Percentiles rank a stretch among this genome's conserved stretches.
Evolutionary conservation across 2,888 invertebrate species (phyloP).

Genomic region (Cacoxenus indagator): DNA sequence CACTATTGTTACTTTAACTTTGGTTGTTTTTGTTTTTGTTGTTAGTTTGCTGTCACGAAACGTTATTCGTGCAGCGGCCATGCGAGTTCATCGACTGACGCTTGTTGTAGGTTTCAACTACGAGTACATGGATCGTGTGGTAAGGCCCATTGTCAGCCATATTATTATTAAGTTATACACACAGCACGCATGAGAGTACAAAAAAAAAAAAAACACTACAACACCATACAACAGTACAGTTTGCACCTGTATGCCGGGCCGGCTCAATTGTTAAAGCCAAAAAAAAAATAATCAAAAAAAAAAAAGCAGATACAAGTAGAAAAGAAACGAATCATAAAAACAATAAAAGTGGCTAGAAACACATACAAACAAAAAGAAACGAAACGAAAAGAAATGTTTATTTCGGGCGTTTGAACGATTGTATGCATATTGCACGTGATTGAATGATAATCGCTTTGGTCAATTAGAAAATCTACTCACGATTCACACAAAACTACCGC

Average conservation of each 20-base stretch:
- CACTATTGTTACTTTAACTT: constrained; percentile 13
- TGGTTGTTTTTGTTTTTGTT: constrained; percentile 24
- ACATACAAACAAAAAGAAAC: not conserved
- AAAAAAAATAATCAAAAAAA: constrained; percentile 5
- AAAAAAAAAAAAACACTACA: not conserved
- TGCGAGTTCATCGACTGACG: constrained; percentile 65
- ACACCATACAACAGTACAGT: constrained; percentile 26
- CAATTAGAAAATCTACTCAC: constrained; percentile 58
- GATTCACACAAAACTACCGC: constrained; percentile 29
- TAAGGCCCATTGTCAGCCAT: constrained; percentile 52
- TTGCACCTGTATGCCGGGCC: constrained; percentile 35
- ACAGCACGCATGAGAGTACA: not conserved
- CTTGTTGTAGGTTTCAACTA: constrained; percentile 24
- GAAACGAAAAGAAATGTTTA: constrained; percentile 38
- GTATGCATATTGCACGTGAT: constrained; percentile 53
- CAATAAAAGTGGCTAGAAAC: constrained; percentile 17
- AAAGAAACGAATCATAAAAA: constrained; percentile 37
- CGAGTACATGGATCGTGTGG: constrained; percentile 35
- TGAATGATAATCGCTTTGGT: constrained; percentile 41
- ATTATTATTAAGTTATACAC: constrained; percentile 32
- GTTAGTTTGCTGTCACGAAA: constrained; percentile 56
- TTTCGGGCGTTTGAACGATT: constrained; percentile 16
- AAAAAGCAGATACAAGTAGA: constrained; percentile 41
- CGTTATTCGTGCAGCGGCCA: constrained; percentile 66
- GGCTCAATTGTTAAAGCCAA: not conserved